These are phyloP conservation scores for Stenopsyche tienmushanensis DNA, from an alignment of 1,140 invertebrate species.

Conservation along the genomic window DNA sequence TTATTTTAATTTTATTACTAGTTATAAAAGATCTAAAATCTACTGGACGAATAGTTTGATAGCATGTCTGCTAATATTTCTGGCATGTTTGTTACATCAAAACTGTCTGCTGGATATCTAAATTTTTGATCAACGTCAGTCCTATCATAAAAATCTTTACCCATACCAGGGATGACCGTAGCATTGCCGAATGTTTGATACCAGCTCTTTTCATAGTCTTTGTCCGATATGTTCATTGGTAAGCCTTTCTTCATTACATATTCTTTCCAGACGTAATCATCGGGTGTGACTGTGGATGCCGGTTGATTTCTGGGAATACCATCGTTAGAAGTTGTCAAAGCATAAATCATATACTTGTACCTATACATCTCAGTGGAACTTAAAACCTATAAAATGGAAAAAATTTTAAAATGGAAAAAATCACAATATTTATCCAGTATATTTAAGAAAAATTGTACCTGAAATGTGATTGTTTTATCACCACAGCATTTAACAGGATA, in stretches of 20 bases:
- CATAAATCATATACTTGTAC: conserved; percentile 54
- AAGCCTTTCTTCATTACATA: conserved; percentile 29
- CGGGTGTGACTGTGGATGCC: conserved; percentile 42
- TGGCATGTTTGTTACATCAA: conserved; percentile 37
- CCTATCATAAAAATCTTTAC: neutral
- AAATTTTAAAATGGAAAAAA: conserved; percentile 3
- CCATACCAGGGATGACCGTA: conserved; percentile 21
- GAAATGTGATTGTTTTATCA: conserved; percentile 50
- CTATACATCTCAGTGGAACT: conserved; percentile 54
- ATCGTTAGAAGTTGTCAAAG: conserved; percentile 47
- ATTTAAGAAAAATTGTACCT: conserved; percentile 38
- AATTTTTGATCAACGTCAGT: conserved; percentile 19
- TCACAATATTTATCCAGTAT: too few relatives aligned
- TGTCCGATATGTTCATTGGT: conserved; percentile 27
- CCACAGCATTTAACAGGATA: conserved; percentile 55
- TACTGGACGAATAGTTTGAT: conserved; percentile 25
- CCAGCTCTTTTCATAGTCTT: conserved; percentile 41
- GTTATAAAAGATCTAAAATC: too few relatives aligned
- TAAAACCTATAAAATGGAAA: conserved; percentile 45
- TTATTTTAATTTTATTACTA: too few relatives aligned
- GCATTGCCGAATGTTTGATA: conserved; percentile 33
- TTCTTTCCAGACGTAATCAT: conserved; percentile 35
- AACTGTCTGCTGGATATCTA: conserved; percentile 29
- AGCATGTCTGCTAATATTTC: conserved; percentile 33
- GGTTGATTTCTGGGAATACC: conserved; percentile 48